Evolutionary conservation across 2,113 vertebrate species (phyloP), one percentile per base, ranked within the genome.

Genomic region (Lepisosteus oculatus): DNA sequence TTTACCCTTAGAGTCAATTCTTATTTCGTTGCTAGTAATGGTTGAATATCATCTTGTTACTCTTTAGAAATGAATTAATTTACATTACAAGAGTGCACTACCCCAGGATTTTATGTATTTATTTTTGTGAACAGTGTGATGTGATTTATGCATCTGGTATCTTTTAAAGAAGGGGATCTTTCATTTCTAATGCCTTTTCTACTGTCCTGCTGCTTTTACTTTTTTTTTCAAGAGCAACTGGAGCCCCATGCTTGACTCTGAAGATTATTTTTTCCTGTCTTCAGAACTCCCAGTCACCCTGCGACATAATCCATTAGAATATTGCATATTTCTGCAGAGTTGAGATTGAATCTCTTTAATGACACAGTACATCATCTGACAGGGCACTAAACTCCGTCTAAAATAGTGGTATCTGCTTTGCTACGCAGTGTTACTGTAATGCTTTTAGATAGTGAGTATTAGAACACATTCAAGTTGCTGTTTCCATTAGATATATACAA

Each of bases 311-410:
- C 79, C 76, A 77, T n/a, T 75, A 15, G 76, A 77, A 81, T 72
- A 77, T 73, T 75, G 71, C 79, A 62, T 70, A 75, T 67, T 80
- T 72, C 75, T 68, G 73, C 71, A 63, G 79, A 82, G 84, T 78
- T 81, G 78, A 84, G 85, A 84, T 78, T 76, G 79, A 74, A 81
- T 85, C 81, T 78, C 76, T 79, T 65, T 55, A 72, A 71, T 87
- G 85, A 88, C 88, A 88, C 81, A 70, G 78, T 78, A 86, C 85
- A 89, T 81, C 82, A 81, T 78, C 74, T 69, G 74, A 78, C 82
- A 77, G 79, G 42, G 65, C 59, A 51, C 70, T 81, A 77, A 79
- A 70, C 76, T 61, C 51, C 44, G 74, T 79, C 63, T 45, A 77
- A 86, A 84, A 83, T 79, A 85, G 85, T 79, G 77, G 78, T 75